A percentile compares a stretch with the other conserved stretches of the same genome.
Evolutionary conservation across 1,140 invertebrate species (phyloP).

Genomic region (Vollenhovia emeryi): DNA sequence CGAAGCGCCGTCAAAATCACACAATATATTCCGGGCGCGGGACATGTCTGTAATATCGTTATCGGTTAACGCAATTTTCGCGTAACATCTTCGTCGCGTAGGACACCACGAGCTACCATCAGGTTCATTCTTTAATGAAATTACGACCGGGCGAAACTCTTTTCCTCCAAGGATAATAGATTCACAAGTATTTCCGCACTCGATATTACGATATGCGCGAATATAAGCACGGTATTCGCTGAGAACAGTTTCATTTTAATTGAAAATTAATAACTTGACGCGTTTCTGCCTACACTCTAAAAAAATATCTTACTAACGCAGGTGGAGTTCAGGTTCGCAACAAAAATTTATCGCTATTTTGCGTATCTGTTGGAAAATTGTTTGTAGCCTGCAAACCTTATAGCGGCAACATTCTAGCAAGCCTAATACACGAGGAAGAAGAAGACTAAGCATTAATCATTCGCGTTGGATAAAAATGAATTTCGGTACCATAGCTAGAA

Average conservation of each 20-base stretch:
- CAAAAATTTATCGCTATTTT: no score
- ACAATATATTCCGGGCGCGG: constrained; percentile 34
- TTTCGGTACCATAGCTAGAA: no score
- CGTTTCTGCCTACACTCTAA: no score
- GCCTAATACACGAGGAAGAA: no score
- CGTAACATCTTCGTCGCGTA: constrained; percentile 29
- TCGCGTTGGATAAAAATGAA: no score
- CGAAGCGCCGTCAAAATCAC: constrained; percentile 32
- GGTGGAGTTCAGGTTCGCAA: no score
- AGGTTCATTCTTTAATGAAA: constrained; percentile 10
- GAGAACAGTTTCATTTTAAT: not conserved
- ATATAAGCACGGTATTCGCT: not conserved
- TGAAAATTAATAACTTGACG: not conserved
- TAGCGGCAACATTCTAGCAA: no score
- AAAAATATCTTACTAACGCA: no score
- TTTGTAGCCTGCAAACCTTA: no score
- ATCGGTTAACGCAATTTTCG: constrained; percentile 46
- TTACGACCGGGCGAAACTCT: not conserved
- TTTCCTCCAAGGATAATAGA: not conserved
- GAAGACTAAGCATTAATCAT: no score
- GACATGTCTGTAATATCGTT: constrained; percentile 26
- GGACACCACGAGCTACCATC: not conserved
- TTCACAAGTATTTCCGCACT: not conserved
- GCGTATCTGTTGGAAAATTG: no score
- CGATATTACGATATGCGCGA: not conserved